Conservation (phyloP, 1,140 invertebrate genomes). For the Neelides sp. region DNA sequence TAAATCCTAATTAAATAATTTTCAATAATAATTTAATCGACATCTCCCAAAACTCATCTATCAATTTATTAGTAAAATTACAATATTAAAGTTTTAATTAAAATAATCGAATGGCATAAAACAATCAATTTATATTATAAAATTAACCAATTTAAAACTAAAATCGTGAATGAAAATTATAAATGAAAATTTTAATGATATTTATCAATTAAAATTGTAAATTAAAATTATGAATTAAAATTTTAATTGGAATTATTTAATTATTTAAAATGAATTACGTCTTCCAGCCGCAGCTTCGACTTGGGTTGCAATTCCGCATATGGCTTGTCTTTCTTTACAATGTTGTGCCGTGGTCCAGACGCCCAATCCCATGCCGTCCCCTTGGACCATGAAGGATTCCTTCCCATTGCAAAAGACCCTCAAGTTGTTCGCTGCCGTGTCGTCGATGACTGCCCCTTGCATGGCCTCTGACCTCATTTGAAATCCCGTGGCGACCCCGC, state of each 20-base stretch:
- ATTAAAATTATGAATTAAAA: too few species aligned
- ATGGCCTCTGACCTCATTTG: slow-evolving; percentile 13
- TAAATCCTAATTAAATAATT: background rate
- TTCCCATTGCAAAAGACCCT: slow-evolving; percentile 11
- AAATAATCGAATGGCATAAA: background rate
- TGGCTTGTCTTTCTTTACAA: slow-evolving; percentile 10
- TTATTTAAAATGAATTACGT: background rate
- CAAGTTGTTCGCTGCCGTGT: slow-evolving; percentile 19
- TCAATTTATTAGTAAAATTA: background rate
- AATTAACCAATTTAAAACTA: too few species aligned
- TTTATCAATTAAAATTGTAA: too few species aligned
- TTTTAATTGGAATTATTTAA: too few species aligned
- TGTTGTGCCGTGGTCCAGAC: slow-evolving; percentile 11
- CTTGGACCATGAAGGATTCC: slow-evolving; percentile 4
- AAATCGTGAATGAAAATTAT: too few species aligned
- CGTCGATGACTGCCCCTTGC: background rate
- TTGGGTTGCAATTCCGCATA: slow-evolving; percentile 23
- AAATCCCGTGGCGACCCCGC: slow-evolving; percentile 17
- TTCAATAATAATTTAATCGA: background rate
- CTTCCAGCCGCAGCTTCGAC: slow-evolving; percentile 7
- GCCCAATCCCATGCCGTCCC: slow-evolving; percentile 11
- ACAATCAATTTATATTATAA: background rate
- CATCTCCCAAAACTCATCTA: background rate
- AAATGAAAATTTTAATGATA: too few species aligned
- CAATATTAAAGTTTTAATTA: background rate